Evolutionary conservation across 1,140 invertebrate species (phyloP), one percentile per base, ranked within the genome.

Genomic region (Zaprionus kolodkinae): DNA sequence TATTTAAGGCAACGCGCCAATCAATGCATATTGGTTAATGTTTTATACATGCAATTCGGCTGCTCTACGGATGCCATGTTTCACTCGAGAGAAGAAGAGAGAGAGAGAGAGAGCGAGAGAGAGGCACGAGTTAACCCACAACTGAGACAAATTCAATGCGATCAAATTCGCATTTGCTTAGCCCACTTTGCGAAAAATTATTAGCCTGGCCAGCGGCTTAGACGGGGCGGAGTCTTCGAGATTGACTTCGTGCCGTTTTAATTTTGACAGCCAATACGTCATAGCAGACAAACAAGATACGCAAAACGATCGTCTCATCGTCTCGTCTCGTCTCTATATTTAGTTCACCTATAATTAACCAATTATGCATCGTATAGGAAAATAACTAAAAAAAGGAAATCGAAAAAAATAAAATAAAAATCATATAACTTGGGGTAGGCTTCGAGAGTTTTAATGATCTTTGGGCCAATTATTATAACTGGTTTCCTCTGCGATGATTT

Each of bases 41-140:
- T 73, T 88, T 81, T 70, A 84, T 80, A 68, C 78, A 86, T 77
- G 79, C 76, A 83, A 72, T 67, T 76, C 59, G 66, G 66, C 83
- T 73, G 79, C 72, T 79, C 62, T 67, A 71, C 66, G 65, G 63
- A 70, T 78, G 85, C 78, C 83, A 81, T 87, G 68, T 73, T 71
- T 73, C 56, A 74, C 83, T 87, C 72, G 35, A 43, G 6, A 21
- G 21, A 21, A 2, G n/a, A 6, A 7, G 11, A 40, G 40, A 45
- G n/a, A 6, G 5, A 45, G 3, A 45, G n/a, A 1, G n/a, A 45
- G n/a, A 9, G 40, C 7, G n/a, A 43, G n/a, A 43, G 38, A 45
- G 40, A 33, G 30, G n/a, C 15, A 50, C 25, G 21, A 21, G 17
- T 25, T 50, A 50, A 50, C 45, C 17, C 45, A 50, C 15, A 50